phyloP scores from a whole-genome alignment of 2,797 vertebrate species.

The Anabacerthia variegaticeps region DNA sequence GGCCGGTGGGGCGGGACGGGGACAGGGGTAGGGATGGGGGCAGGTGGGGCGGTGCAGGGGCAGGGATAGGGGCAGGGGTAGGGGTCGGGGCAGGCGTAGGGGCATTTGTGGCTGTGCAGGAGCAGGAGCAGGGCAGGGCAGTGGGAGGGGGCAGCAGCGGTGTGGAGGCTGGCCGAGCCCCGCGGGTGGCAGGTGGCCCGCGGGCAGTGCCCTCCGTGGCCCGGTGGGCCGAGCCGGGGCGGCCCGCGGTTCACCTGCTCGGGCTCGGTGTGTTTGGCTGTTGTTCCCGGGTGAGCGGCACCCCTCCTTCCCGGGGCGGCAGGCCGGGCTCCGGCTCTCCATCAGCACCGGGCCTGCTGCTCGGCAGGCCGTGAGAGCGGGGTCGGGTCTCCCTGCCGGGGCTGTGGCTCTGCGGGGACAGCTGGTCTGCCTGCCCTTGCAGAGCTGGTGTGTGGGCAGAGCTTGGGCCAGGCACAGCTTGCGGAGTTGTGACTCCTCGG shows the following conservation, averaged over 20 bases:
- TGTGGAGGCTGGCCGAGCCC: background rate
- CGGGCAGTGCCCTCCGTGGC: background rate
- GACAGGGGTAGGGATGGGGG: too few species aligned
- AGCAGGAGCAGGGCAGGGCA: background rate
- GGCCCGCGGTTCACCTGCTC: background rate
- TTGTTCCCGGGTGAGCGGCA: background rate
- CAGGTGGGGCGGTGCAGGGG: too few species aligned
- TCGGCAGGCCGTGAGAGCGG: background rate
- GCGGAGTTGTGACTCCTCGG: background rate
- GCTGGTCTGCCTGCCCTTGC: rapidly evolving
- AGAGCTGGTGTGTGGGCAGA: background rate
- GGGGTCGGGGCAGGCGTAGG: too few species aligned
- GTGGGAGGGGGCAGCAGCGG: background rate
- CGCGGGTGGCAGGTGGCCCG: background rate
- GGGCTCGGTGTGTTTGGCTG: background rate
- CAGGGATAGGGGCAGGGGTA: too few species aligned
- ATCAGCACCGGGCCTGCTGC: background rate
- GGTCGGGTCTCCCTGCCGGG: background rate
- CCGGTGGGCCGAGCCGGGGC: background rate
- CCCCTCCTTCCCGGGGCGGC: background rate
- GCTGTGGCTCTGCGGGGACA: background rate
- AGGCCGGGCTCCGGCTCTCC: background rate
- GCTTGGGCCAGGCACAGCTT: background rate
- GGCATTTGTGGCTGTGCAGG: background rate
- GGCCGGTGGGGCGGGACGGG: too few species aligned